Percentiles rank a stretch among this genome's conserved stretches.
These are phyloP conservation scores for Drosophila differens DNA, from an alignment of 2,888 invertebrate genomes.

Conservation along the genomic window DNA sequence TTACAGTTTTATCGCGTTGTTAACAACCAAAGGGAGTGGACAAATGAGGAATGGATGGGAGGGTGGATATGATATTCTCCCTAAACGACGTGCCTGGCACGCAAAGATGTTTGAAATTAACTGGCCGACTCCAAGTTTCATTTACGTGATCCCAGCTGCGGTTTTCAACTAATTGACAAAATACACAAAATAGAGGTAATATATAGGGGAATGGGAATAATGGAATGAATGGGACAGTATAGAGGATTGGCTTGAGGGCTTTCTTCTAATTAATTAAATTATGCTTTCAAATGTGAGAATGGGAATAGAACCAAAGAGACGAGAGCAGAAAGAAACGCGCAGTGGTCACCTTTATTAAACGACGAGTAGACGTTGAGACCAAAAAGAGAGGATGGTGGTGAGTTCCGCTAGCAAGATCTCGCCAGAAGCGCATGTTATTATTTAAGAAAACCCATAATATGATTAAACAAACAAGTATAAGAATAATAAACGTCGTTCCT, in stretches of 20 bases:
- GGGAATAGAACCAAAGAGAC: neutral
- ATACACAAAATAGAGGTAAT: conserved; percentile 10
- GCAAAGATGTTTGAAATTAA: conserved; percentile 33
- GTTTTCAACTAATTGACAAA: conserved; percentile 53
- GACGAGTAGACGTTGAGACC: neutral
- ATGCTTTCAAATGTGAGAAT: conserved; percentile 44
- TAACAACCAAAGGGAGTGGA: conserved; percentile 10
- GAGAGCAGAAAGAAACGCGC: neutral
- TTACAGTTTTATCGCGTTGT: conserved; percentile 55
- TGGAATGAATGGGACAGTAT: neutral
- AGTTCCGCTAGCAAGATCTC: neutral
- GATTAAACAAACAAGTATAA: no score
- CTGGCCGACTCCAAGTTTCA: conserved; percentile 23
- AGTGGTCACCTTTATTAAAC: neutral
- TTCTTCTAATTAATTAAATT: conserved; percentile 61
- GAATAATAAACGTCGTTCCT: no score
- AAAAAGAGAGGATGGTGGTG: neutral
- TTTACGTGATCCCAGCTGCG: conserved; percentile 37
- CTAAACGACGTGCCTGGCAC: conserved; percentile 16
- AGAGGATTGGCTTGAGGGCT: conserved; percentile 13
- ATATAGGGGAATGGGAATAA: neutral
- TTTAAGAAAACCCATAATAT: no score
- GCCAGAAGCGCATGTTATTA: fast-evolving
- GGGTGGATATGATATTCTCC: neutral
- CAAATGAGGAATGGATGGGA: neutral